Conservation (phyloP, 1,140 invertebrate genomes). For the Cotesia vestalis region DNA sequence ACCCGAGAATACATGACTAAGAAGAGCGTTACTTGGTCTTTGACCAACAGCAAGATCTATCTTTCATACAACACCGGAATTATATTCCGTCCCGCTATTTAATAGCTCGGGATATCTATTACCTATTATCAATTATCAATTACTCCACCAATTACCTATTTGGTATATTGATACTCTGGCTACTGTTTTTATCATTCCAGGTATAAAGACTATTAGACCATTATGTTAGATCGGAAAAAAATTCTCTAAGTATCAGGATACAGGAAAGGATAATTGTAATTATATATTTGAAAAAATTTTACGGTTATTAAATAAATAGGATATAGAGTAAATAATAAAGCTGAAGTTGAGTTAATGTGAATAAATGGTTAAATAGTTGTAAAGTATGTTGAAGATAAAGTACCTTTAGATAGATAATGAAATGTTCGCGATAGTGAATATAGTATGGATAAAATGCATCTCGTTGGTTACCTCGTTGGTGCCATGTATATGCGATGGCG, state of each 20-base stretch:
- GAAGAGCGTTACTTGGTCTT: no score
- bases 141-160: neutral
- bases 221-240: neutral
- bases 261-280: neutral
- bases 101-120: neutral
- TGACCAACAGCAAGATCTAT: no score
- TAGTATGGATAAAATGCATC: slow-evolving; percentile 29
- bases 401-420: slow-evolving; percentile 33
- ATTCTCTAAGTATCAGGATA: neutral
- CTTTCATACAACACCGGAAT: no score
- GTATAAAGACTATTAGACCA: neutral
- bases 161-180: no score
- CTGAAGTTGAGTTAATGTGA: neutral
- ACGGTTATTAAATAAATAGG: neutral
- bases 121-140: neutral
- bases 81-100: no score
- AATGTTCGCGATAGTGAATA: slow-evolving; percentile 33
- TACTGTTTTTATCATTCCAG: no score
- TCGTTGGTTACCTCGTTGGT: slow-evolving; percentile 4
- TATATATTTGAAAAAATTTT: neutral
- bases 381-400: slow-evolving; percentile 6
- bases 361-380: neutral
- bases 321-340: neutral
- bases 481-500: slow-evolving; percentile 1
- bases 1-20: neutral